Percentiles rank a stretch among this genome's conserved stretches.
Conservation (phyloP, 37 sponge, comb jelly and placozoan genomes). For the Agelas oroides region DNA sequence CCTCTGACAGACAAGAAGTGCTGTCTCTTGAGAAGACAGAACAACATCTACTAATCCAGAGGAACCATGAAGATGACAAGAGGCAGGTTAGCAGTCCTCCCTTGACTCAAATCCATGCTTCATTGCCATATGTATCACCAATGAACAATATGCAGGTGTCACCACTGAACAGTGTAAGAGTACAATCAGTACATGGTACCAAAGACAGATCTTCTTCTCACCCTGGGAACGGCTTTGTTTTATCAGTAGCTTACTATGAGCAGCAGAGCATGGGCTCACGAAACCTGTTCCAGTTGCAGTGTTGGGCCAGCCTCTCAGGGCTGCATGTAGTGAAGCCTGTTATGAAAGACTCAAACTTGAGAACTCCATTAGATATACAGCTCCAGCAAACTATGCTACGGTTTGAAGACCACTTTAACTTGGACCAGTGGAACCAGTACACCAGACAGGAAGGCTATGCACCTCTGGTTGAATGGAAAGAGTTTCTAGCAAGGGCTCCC, state of each 20-base stretch:
- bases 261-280: constrained; percentile 39
- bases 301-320: constrained; percentile 27
- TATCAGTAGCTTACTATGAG: constrained; percentile 43
- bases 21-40: no score
- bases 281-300: constrained; percentile 63
- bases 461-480: constrained; percentile 14
- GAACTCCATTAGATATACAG: constrained; percentile 12
- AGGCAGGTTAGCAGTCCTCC: no score
- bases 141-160: no score
- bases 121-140: no score
- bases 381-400: background rate
- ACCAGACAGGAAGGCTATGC: constrained; percentile 1
- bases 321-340: constrained; percentile 47
- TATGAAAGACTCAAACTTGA: constrained; percentile 17
- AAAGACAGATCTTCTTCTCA: background rate
- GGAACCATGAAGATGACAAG: no score
- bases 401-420: constrained; percentile 47
- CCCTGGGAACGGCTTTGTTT: constrained; percentile 5
- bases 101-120: no score
- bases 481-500: constrained; percentile 36
- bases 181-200: background rate
- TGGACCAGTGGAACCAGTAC: constrained; percentile 23
- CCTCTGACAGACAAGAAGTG: no score
- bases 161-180: no score
- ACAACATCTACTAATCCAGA: no score